These are phyloP conservation scores for Tyrophagus putrescentiae DNA, from an alignment of 1,140 invertebrate genomes.

Conservation along the genomic window DNA sequence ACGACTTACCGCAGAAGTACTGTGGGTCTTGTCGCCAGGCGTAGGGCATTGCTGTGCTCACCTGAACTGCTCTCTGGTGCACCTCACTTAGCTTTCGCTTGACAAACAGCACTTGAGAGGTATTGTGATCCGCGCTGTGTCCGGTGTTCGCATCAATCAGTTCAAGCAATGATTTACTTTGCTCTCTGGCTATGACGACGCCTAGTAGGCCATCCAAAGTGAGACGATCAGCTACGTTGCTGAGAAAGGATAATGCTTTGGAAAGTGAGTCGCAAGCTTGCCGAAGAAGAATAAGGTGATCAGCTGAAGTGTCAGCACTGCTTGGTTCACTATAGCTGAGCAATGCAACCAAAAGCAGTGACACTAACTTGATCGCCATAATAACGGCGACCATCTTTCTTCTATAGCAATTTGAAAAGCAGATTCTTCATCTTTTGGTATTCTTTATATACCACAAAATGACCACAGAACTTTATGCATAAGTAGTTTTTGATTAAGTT, in stretches of 20 bases:
- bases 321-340: background rate
- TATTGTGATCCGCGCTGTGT: no score
- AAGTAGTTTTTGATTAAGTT: no score
- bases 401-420: no score
- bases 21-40: background rate
- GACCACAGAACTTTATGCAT: no score
- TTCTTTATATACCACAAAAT: no score
- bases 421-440: no score
- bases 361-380: background rate
- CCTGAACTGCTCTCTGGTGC: background rate
- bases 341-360: background rate
- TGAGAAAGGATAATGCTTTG: background rate
- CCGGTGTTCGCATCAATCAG: no score
- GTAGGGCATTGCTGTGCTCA: no score
- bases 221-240: background rate
- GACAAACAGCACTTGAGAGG: background rate
- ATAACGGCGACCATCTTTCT: no score
- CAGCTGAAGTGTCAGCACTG: background rate
- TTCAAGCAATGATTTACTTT: background rate
- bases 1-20: background rate
- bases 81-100: background rate
- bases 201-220: background rate
- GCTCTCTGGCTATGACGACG: background rate
- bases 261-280: background rate
- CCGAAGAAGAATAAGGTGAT: background rate